Conservation (phyloP, 2,888 invertebrate genomes). For the Pandemis heparana region DNA sequence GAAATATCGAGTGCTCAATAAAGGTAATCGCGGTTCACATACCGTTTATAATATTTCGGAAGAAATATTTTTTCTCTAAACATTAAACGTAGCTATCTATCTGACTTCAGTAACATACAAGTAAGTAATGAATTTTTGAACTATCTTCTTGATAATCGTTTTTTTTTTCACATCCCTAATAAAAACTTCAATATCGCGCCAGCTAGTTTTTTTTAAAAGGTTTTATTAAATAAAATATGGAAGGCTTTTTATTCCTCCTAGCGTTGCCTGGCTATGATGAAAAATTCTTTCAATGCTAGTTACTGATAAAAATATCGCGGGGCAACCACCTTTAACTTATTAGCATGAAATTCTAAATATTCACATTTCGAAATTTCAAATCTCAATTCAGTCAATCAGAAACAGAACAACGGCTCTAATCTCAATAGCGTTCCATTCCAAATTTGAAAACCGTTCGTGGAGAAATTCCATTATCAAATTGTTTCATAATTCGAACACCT, state of each 20-base stretch:
- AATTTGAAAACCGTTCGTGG: slow-evolving; percentile 12
- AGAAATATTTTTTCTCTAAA: too few species aligned
- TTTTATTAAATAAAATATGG: background rate
- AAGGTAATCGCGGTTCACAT: too few species aligned
- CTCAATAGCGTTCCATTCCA: background rate
- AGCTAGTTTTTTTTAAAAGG: background rate
- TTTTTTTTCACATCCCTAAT: background rate
- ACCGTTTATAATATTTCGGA: too few species aligned
- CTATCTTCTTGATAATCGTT: too few species aligned
- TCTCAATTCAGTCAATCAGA: background rate
- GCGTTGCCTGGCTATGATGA: background rate
- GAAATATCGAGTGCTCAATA: too few species aligned
- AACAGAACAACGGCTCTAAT: slow-evolving; percentile 2
- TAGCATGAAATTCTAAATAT: too few species aligned
- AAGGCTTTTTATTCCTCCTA: background rate
- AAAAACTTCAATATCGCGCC: background rate
- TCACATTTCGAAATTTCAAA: background rate
- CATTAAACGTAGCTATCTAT: too few species aligned
- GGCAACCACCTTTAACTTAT: too few species aligned
- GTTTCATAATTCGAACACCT: slow-evolving; percentile 42
- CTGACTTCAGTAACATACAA: too few species aligned
- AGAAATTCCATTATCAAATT: slow-evolving; percentile 35
- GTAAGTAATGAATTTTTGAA: too few species aligned
- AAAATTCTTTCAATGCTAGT: slow-evolving; percentile 3
- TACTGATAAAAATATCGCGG: background rate